These are phyloP conservation scores for Brachypalpus laphriformis DNA, from an alignment of 2,888 invertebrate genomes.

Conservation along the genomic window DNA sequence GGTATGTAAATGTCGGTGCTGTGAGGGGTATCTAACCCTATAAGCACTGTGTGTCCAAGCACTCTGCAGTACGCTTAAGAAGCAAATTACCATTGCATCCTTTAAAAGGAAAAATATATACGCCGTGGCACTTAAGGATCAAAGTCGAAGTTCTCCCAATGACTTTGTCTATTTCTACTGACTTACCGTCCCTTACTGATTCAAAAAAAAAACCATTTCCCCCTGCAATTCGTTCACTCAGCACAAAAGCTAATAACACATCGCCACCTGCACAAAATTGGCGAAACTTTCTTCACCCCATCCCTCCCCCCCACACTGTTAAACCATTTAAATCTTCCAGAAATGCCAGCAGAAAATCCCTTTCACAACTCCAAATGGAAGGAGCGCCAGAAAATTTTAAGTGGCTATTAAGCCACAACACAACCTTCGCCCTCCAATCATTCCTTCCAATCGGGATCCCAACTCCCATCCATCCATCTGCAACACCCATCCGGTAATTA, in stretches of 20 bases:
- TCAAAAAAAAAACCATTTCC: neutral
- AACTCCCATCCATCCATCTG: neutral
- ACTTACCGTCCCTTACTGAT: no score
- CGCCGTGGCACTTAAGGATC: no score
- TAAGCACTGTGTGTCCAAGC: no score
- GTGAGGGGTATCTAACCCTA: no score
- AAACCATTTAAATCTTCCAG: slow-evolving; percentile 37
- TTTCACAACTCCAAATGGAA: slow-evolving; percentile 30
- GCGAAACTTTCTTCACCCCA: neutral
- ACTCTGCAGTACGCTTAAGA: no score
- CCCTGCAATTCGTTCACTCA: neutral
- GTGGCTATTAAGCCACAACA: slow-evolving; percentile 67
- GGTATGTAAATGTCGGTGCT: no score
- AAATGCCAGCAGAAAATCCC: slow-evolving; percentile 45
- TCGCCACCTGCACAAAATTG: slow-evolving; percentile 50
- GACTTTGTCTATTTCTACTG: no score
- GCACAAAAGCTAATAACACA: slow-evolving; percentile 23
- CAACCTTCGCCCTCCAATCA: slow-evolving; percentile 55
- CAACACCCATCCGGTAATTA: slow-evolving; percentile 53
- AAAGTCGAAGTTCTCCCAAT: no score
- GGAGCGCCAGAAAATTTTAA: slow-evolving; percentile 53
- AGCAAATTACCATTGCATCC: no score
- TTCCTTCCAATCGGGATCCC: slow-evolving; percentile 21
- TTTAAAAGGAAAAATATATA: no score
- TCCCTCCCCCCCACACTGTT: neutral